Base-by-base conservation (phyloP, 1,140 invertebrate species). In the Zophobas morio region DNA sequence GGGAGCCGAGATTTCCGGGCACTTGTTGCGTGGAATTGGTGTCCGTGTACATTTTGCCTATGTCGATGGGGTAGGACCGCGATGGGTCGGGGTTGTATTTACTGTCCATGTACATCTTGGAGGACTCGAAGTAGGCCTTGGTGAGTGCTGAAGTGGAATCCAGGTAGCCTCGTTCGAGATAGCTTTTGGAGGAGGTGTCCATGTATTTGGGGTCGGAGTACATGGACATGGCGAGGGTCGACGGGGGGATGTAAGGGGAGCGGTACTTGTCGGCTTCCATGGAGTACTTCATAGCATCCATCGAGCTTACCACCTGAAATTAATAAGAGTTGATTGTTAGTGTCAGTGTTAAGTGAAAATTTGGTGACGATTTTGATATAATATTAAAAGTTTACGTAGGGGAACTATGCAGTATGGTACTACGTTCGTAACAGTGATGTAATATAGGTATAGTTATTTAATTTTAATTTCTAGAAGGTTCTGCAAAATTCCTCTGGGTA, bases 261-360 rank as follows among this genome's bases (percentile, higher is more conserved):
- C 93, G 88, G 85, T 93, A 94, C 77, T 94, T 94, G 75, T 94
- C 93, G 0, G 92, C 91, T 78, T 93, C 93, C 87, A 94, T 91
- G 2, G 92, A 92, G 83, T 94, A 94, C 83, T 93, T 94, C 91
- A 94, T 93, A 1, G 91, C 90, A 81, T 94, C 93, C 92, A 94
- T 93, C 56, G 92, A 90, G 70, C 90, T 91, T 1, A 92, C 91
- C 63, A 93, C 90, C 92, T 93, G 89, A 42, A 85, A 84, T 75
- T 75, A 78, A 76, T 70, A 46, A 72, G 63, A 47, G 20, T 71
- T 35, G 20, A 77, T 42, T 35, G 42, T 54, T 32, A 6, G 20
- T 20, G 20, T 20, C 20, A 20, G 20, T 20, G 20, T 20, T 20
- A 20, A 20, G 20, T 20, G 20, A 20, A 20, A 20, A 20, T 20